Base-by-base conservation (phyloP, 2,888 invertebrate species). In the Amiota minor region DNA sequence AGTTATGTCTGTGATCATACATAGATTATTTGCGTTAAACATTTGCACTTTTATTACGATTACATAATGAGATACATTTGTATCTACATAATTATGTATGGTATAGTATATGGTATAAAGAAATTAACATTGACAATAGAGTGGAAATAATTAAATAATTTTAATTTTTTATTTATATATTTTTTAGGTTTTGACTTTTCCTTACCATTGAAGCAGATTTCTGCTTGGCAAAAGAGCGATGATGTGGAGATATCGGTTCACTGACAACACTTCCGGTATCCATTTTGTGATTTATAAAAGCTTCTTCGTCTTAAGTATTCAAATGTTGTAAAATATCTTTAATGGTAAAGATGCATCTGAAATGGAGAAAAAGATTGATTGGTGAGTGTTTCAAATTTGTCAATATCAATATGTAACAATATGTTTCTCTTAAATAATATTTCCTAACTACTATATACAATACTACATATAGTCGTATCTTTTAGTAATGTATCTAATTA, bases 201-300 rank as follows among this genome's bases (percentile, higher is more conserved):
- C 87, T 88, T 80, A 89, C 89, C 89, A 89, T 89, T 79, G 89
- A 89, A 72, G 89, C 86, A 55, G 89, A 89, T 78, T 89, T 89
- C 80, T 89, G 89, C 77, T 89, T 89, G 74, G 89, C 81, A 79
- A 89, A 89, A 72, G 88, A 88, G 76, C 89, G 87, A 84, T 89
- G 89, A 84, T 89, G 88, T 78, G 88, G 86, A 73, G 88, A 87
- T 79, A 89, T 88, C 65, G 89, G 89, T 83, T 89, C 89, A 77
- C 89, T 89, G 77, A 86, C 86, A 77, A 89, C 89, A 78, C 89
- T 89, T 77, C 89, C 89, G 74, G 81, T 76, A 75, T 89, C 89
- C 89, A 89, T 89, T 73, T 79, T 84, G 35, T 35, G 35, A 35
- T 35, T 35, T 2, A 6, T 6, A 6, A 35, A 35, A 35, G 35